These are phyloP conservation scores for Zygothrica quintamaculata DNA, from an alignment of 2,888 invertebrate species.

Conservation along the genomic window DNA sequence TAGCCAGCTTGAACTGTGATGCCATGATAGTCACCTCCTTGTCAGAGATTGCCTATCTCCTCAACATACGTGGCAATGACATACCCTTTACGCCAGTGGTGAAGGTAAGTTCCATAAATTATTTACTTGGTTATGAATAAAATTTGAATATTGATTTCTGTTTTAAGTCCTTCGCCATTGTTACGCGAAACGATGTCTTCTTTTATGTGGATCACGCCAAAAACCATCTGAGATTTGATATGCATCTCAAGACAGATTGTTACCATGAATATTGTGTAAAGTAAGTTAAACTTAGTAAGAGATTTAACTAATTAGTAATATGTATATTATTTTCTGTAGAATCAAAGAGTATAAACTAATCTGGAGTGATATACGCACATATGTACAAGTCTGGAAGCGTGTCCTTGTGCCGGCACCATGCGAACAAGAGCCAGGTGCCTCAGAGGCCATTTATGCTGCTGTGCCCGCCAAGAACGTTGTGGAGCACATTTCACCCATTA, in stretches of 20 bases:
- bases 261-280: conserved; percentile 87
- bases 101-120: conserved; percentile 85
- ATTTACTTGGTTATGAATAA: neutral
- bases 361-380: conserved; percentile 89
- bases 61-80: conserved; percentile 95
- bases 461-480: conserved; percentile 87
- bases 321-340: conserved; percentile 86
- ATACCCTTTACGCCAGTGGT: conserved; percentile 92
- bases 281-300: conserved; percentile 84
- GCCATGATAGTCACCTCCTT: conserved; percentile 93
- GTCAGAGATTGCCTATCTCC: conserved; percentile 94
- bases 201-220: conserved; percentile 90
- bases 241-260: conserved; percentile 87
- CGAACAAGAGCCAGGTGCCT: conserved; percentile 89
- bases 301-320: no score
- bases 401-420: conserved; percentile 89
- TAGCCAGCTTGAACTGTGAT: conserved; percentile 88
- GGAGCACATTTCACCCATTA: conserved; percentile 91
- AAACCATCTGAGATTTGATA: conserved; percentile 85
- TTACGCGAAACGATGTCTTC: conserved; percentile 88
- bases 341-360: conserved; percentile 89
- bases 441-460: conserved; percentile 88
- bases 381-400: conserved; percentile 87
- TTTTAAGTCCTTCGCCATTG: conserved; percentile 88
- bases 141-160: neutral